Percentiles rank a stretch among this genome's conserved stretches.
Evolutionary conservation across 2,113 vertebrate genomes (phyloP).

Genomic region (Oxyruncus cristatus): DNA sequence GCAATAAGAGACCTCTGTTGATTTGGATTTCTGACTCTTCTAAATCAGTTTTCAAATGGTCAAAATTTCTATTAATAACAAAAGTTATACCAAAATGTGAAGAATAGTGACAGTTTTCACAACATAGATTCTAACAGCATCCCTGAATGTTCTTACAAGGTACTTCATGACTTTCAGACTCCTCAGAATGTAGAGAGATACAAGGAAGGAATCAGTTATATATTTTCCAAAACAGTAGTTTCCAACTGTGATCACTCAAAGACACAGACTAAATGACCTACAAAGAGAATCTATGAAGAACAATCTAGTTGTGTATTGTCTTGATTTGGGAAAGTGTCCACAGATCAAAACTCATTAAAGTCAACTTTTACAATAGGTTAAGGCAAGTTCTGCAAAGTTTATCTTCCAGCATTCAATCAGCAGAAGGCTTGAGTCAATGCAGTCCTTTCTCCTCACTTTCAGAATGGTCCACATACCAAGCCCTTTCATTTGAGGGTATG

Average conservation of each 20-base stretch:
- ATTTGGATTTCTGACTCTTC: conserved; percentile 36
- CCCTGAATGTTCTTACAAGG: not conserved
- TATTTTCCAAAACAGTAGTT: not conserved
- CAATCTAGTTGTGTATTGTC: not conserved
- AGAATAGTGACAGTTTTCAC: not conserved
- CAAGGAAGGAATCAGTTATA: not conserved
- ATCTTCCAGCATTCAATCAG: not conserved
- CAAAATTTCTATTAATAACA: conserved; percentile 32
- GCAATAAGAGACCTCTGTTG: conserved; percentile 38
- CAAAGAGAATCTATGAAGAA: not conserved
- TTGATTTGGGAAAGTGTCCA: not conserved
- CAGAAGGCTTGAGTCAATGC: not conserved
- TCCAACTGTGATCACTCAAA: not conserved
- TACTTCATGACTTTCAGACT: not conserved
- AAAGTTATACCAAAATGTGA: not conserved
- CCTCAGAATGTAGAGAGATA: not conserved
- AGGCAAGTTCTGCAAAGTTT: not conserved
- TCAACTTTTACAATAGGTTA: not conserved
- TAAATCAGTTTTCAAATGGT: conserved; percentile 40
- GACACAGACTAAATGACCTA: not conserved
- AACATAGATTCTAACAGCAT: not conserved
- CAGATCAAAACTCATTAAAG: not conserved
- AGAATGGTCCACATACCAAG: not conserved
- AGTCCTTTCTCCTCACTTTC: not conserved
- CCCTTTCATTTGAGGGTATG: not conserved